Evolutionary conservation across 2,888 invertebrate species (phyloP), one percentile per base, ranked within the genome.

Genomic region (Panopea generosa): DNA sequence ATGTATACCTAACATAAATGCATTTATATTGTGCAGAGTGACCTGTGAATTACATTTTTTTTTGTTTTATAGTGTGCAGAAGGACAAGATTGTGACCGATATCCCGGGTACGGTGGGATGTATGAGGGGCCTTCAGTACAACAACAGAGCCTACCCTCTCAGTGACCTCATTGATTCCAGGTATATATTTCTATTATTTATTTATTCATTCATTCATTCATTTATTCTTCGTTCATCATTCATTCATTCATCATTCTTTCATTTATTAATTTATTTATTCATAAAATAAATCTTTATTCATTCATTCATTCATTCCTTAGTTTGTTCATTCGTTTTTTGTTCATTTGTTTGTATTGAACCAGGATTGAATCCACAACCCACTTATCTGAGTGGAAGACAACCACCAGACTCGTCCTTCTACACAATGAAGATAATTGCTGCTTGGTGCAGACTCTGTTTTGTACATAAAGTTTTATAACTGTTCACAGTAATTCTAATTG

Each of bases 41-140:
- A n/a, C n/a, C n/a, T n/a, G n/a, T n/a, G n/a, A n/a, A n/a, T n/a
- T n/a, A n/a, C n/a, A n/a, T n/a, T n/a, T 45, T 18, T 45, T 6
- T 4, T 16, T 14, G 3, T 40, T 29, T 71, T 74, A n/a, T 67
- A 82, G 83, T n/a, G n/a, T 82, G 16, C 18, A 45, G n/a, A 63
- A 62, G 40, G 80, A 80, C 38, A 40, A 65, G n/a, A 55, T 73
- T 0, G 40, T 80, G n/a, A 55, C 29, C 47, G 55, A 65, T 45
- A 59, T 80, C 20, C 73, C 80, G 33, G 88, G 98, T 6, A 94
- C 98, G 22, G 97, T 98, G 85, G 98, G 98, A 26, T 98, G 98
- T 92, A 97, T 98, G 92, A 95, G 98, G 86, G 98, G 98, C 4
- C 93, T 98, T 60, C 96, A 97, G 0, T 97, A 98, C 24, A 98